phyloP scores from a whole-genome alignment of 1,140 invertebrate species.

The Danaus plexippus region DNA sequence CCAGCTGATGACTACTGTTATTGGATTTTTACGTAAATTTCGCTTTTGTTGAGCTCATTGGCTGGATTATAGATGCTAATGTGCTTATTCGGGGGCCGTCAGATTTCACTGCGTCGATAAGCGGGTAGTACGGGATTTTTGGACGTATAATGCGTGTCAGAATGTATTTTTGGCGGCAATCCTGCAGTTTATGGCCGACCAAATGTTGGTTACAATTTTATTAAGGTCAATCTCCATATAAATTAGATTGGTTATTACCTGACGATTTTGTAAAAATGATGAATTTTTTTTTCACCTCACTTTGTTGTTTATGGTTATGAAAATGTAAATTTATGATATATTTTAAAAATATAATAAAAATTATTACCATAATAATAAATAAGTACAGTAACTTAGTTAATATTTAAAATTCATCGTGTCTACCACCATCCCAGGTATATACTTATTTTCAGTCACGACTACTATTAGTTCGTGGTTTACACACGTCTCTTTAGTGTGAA shows the following conservation, averaged over 20 bases:
- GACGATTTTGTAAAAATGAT: constrained; percentile 2
- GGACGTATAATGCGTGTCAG: constrained; percentile 34
- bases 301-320: too few relatives aligned
- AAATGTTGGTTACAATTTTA: constrained; percentile 21
- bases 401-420: constrained; percentile 20
- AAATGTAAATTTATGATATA: too few relatives aligned
- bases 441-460: constrained; percentile 50
- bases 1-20: constrained; percentile 38
- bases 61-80: constrained; percentile 53
- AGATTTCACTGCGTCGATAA: constrained; percentile 42
- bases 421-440: constrained; percentile 20
- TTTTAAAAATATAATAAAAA: too few relatives aligned
- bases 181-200: constrained; percentile 22
- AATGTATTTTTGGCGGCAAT: constrained; percentile 31
- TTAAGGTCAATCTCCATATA: constrained; percentile 24
- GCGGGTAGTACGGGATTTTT: constrained; percentile 26
- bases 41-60: constrained; percentile 54
- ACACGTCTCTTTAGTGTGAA: constrained; percentile 54
- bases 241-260: constrained; percentile 11
- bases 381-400: too few relatives aligned
- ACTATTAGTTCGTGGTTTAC: constrained; percentile 21
- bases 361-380: too few relatives aligned
- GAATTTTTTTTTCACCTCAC: too few relatives aligned
- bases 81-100: constrained; percentile 23
- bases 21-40: constrained; percentile 60